Evolutionary conservation across 2,113 vertebrate genomes (phyloP).

Genomic region (Lepus timidus): DNA sequence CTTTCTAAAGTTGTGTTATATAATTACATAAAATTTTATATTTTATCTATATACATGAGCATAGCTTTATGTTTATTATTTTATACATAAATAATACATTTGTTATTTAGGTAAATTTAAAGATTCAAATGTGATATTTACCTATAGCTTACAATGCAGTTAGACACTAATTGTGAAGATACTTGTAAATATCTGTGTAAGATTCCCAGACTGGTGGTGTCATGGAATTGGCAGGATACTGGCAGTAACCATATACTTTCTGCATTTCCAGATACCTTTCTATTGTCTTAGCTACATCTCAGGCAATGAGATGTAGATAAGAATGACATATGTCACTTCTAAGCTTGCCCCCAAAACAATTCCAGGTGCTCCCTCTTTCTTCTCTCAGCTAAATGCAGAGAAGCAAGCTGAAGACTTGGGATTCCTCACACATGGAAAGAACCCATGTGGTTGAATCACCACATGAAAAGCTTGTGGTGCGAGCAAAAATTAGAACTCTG

Average conservation of each 20-base stretch:
- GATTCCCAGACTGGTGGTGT: not conserved
- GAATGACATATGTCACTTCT: not conserved
- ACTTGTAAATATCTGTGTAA: not conserved
- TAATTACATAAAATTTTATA: not conserved
- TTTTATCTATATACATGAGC: not conserved
- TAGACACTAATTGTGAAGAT: not conserved
- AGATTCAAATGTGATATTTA: not conserved
- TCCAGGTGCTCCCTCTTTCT: not conserved
- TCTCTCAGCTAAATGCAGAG: not conserved
- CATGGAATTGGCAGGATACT: not conserved
- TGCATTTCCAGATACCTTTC: not conserved
- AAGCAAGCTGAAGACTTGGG: not conserved
- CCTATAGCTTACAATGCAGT: not conserved
- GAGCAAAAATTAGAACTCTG: constrained; percentile 7
- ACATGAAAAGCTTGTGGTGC: not conserved
- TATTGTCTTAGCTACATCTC: not conserved
- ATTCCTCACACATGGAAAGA: not conserved
- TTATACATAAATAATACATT: not conserved
- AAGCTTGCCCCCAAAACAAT: not conserved
- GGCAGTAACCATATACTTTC: not conserved
- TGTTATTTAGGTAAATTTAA: not conserved
- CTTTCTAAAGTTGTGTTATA: not conserved
- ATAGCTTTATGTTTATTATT: not conserved
- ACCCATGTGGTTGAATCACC: not conserved
- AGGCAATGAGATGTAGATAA: not conserved